These are phyloP conservation scores for Notothenia rossii DNA, from an alignment of 2,113 vertebrate genomes.

Conservation along the genomic window DNA sequence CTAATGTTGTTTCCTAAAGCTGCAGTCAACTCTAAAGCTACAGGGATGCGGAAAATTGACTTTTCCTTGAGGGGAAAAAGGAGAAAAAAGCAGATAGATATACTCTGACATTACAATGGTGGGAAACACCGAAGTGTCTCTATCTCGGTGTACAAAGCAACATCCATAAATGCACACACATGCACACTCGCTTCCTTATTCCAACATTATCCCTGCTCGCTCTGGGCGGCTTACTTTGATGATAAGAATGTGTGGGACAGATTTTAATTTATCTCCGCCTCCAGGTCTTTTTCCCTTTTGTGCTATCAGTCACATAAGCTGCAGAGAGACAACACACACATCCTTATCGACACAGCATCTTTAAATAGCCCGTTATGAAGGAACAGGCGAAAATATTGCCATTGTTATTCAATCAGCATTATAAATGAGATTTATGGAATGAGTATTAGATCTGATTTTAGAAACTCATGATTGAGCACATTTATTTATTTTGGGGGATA, in stretches of 20 bases:
- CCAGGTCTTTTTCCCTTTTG: slow-evolving; percentile 58
- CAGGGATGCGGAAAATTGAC: slow-evolving; percentile 28
- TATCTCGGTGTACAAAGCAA: slow-evolving; percentile 49
- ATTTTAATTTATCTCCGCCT: slow-evolving; percentile 72
- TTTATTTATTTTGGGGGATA: slow-evolving; percentile 34
- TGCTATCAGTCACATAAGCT: slow-evolving; percentile 52
- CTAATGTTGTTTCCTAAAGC: slow-evolving; percentile 39
- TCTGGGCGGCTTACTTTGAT: slow-evolving; percentile 64
- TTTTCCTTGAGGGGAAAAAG: slow-evolving; percentile 11
- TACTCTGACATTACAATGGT: slow-evolving; percentile 23
- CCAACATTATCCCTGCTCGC: slow-evolving; percentile 45
- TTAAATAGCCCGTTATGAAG: slow-evolving; percentile 37
- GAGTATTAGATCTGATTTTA: slow-evolving; percentile 64
- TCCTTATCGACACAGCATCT: slow-evolving; percentile 47
- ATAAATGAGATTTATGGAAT: slow-evolving; percentile 41
- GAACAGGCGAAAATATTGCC: neutral
- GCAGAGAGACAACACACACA: slow-evolving; percentile 47
- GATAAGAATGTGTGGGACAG: slow-evolving; percentile 74
- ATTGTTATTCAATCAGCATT: slow-evolving; percentile 51
- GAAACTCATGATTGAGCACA: slow-evolving; percentile 29
- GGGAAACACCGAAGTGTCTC: slow-evolving; percentile 25
- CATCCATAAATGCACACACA: slow-evolving; percentile 30
- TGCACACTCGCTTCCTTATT: slow-evolving; percentile 27
- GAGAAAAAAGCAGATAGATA: neutral
- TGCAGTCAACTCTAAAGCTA: slow-evolving; percentile 18